Conservation (phyloP, 2,888 invertebrate genomes). For the Napeogenes inachia region DNA sequence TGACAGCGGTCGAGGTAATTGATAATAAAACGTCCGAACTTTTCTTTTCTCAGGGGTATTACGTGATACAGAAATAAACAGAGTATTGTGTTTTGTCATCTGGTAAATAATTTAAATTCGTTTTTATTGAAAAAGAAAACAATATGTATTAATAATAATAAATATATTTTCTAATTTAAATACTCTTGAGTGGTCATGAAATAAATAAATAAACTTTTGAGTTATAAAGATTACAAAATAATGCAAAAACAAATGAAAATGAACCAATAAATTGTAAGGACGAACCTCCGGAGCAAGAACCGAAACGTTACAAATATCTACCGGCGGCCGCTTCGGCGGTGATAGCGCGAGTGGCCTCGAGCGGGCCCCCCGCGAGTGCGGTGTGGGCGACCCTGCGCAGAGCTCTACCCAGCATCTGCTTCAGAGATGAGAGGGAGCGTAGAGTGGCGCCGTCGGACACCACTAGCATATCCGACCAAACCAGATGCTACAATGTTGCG, state of each 20-base stretch:
- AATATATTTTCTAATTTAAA: too few species aligned
- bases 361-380: constrained; percentile 31
- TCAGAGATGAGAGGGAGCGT: constrained; percentile 47
- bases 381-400: constrained; percentile 48
- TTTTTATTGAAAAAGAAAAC: too few species aligned
- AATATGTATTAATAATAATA: too few species aligned
- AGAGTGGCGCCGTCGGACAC: constrained; percentile 58
- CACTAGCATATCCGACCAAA: constrained; percentile 53
- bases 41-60: constrained; percentile 11
- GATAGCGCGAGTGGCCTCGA: constrained; percentile 41
- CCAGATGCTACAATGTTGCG: constrained; percentile 63
- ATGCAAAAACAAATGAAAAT: constrained; percentile 20
- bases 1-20: constrained; percentile 27
- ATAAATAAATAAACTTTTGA: not conserved
- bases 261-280: constrained; percentile 38
- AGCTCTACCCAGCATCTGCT: constrained; percentile 53
- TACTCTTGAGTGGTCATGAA: too few species aligned
- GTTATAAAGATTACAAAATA: constrained; percentile 5
- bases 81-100: not conserved
- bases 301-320: constrained; percentile 55
- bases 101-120: too few species aligned
- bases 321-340: constrained; percentile 52
- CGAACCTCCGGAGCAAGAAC: constrained; percentile 51
- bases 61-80: constrained; percentile 4
- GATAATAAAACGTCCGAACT: constrained; percentile 21